A percentile compares a stretch with the other conserved stretches of the same genome.
phyloP scores from a whole-genome alignment of 2,888 invertebrate species.

The Harpalus rufipes region DNA sequence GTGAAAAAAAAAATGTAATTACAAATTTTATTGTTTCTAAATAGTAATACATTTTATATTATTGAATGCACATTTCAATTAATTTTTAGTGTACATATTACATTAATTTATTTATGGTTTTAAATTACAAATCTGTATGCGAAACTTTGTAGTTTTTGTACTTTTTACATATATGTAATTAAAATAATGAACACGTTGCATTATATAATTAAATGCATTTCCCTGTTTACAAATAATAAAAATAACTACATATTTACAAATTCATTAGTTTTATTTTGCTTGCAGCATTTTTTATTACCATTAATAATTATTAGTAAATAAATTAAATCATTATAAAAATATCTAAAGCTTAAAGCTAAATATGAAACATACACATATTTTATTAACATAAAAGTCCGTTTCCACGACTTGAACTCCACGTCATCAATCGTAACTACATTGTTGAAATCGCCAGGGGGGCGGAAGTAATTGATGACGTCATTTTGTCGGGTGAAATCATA shows the following conservation, averaged over 20 bases:
- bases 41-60: not conserved
- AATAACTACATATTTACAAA: not conserved
- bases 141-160: not conserved
- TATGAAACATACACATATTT: too few relatives aligned
- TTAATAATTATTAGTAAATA: not conserved
- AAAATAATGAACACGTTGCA: not conserved
- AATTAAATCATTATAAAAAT: not conserved
- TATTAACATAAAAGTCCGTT: too few relatives aligned
- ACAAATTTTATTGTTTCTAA: too few relatives aligned
- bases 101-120: not conserved
- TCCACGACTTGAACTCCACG: too few relatives aligned
- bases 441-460: too few relatives aligned
- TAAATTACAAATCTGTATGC: not conserved
- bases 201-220: constrained; percentile 4
- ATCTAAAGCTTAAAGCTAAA: too few relatives aligned
- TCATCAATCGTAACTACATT: too few relatives aligned
- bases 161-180: not conserved
- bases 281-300: not conserved
- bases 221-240: not conserved
- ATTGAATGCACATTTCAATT: not conserved
- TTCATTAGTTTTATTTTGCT: not conserved
- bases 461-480: too few relatives aligned
- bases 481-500: too few relatives aligned
- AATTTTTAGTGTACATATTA: not conserved
- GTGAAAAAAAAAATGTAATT: too few relatives aligned